phyloP scores from a whole-genome alignment of 2,888 invertebrate genomes.

The Athetis lepigone region DNA sequence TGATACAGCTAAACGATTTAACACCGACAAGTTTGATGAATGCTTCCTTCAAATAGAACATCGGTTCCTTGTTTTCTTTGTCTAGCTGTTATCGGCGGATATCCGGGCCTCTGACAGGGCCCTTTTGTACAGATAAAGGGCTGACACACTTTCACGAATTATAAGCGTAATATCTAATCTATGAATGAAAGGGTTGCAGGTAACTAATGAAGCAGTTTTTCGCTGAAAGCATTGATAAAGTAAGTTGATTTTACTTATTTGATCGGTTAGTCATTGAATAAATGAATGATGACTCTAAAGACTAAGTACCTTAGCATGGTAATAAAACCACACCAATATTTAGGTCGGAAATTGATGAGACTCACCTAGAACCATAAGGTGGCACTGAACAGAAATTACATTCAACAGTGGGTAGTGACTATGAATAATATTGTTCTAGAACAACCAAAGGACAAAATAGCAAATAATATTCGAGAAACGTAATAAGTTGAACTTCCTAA shows the following conservation, averaged over 20 bases:
- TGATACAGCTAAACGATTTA: constrained; percentile 23
- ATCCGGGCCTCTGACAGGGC: constrained; percentile 64
- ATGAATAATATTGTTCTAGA: constrained; percentile 1
- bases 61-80: constrained; percentile 57
- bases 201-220: constrained; percentile 4
- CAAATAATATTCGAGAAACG: neutral
- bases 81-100: constrained; percentile 68
- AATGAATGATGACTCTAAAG: neutral
- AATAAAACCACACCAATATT: neutral
- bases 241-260: constrained; percentile 1
- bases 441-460: neutral
- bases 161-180: constrained; percentile 43
- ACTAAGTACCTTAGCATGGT: neutral
- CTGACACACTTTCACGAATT: constrained; percentile 47
- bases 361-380: constrained; percentile 13
- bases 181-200: constrained; percentile 18
- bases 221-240: constrained; percentile 13
- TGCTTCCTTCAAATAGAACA: constrained; percentile 44
- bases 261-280: neutral
- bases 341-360: neutral
- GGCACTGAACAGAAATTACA: constrained; percentile 17
- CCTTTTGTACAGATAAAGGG: constrained; percentile 59
- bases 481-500: constrained; percentile 14
- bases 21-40: constrained; percentile 11
- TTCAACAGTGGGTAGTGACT: constrained; percentile 32